Conservation (phyloP, 2,113 vertebrate species). For the Mustela lutreola region DNA sequence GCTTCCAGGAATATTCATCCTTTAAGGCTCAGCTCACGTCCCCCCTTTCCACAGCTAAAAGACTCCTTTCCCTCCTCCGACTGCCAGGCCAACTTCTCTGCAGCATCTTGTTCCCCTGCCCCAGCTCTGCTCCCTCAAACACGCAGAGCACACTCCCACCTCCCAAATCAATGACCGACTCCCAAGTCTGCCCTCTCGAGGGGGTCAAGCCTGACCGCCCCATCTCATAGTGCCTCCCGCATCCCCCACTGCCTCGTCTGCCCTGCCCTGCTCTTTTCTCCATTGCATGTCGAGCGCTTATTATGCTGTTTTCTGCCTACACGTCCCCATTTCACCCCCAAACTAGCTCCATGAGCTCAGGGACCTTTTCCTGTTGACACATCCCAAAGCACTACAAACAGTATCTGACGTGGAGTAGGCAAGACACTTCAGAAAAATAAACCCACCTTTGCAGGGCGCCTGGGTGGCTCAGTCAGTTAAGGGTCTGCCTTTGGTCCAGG, state of each 20-base stretch:
- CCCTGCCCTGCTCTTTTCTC: background rate
- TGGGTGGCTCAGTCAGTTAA: background rate
- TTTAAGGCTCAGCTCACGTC: background rate
- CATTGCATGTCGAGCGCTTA: fast-evolving
- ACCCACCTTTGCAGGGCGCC: background rate
- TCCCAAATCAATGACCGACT: background rate
- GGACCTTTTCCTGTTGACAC: background rate
- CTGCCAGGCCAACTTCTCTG: background rate
- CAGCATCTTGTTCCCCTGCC: background rate
- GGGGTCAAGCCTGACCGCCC: background rate
- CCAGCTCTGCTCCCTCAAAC: background rate
- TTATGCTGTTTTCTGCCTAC: background rate
- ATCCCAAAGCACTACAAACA: conserved; percentile 55
- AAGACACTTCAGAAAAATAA: conserved; percentile 47
- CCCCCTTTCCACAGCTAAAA: background rate
- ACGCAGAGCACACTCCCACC: background rate
- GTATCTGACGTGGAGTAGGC: background rate
- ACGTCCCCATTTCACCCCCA: background rate
- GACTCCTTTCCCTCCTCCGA: background rate
- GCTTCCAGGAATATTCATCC: background rate
- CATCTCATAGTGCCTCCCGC: fast-evolving
- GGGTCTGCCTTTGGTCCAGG: background rate
- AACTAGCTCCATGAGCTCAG: background rate
- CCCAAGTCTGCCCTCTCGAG: background rate
- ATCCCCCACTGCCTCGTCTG: fast-evolving